These are phyloP conservation scores for Gastrophysa polygoni DNA, from an alignment of 2,888 invertebrate species.

Conservation along the genomic window DNA sequence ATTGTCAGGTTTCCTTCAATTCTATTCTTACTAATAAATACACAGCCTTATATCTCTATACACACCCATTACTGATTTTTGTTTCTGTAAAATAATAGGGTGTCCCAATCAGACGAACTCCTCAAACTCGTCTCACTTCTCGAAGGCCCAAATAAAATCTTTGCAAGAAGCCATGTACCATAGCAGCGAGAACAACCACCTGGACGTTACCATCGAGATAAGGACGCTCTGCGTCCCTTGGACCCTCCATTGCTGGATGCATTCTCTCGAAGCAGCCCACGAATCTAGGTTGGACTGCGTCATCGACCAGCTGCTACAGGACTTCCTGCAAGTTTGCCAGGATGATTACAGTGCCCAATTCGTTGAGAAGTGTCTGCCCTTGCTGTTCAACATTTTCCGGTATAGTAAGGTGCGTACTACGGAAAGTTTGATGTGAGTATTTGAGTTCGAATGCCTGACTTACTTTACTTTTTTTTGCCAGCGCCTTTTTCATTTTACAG, in stretches of 20 bases:
- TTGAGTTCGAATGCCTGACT: too few species aligned
- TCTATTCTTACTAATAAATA: too few species aligned
- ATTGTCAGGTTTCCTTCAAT: too few species aligned
- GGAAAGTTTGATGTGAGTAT: too few species aligned
- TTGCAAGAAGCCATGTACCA: conserved; percentile 95
- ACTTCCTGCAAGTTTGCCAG: conserved; percentile 88
- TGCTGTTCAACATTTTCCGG: conserved; percentile 87
- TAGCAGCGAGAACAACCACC: conserved; percentile 88
- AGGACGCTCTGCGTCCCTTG: conserved; percentile 86
- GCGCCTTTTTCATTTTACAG: too few species aligned
- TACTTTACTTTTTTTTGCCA: too few species aligned
- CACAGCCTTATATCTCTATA: too few species aligned
- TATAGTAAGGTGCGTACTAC: conserved; percentile 74
- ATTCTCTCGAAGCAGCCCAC: conserved; percentile 85
- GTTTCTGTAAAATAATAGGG: not conserved
- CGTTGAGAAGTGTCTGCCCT: conserved; percentile 86
- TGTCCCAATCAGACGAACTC: not conserved
- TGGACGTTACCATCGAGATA: conserved; percentile 88
- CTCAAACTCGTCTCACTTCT: conserved; percentile 60
- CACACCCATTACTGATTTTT: too few species aligned
- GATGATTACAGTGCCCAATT: conserved; percentile 90
- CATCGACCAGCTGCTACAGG: conserved; percentile 86
- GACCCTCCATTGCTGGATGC: conserved; percentile 93
- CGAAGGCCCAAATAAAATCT: conserved; percentile 82
- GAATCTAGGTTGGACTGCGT: conserved; percentile 82